phyloP scores from a whole-genome alignment of 2,113 vertebrate genomes.

The Ctenomys sociabilis region DNA sequence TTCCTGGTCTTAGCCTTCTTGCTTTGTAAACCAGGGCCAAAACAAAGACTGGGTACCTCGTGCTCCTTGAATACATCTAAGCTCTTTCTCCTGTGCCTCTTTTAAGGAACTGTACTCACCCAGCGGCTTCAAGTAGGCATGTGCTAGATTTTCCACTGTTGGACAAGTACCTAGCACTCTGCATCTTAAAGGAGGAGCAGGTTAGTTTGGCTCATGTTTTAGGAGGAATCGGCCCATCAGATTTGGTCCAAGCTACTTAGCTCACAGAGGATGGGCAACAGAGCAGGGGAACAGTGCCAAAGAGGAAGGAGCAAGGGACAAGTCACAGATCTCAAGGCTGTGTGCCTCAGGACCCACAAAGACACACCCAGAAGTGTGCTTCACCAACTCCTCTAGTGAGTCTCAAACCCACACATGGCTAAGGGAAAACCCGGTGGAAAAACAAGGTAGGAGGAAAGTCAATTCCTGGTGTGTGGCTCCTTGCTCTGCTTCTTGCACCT shows the following conservation, averaged over 20 bases:
- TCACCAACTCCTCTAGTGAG: neutral
- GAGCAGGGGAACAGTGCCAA: neutral
- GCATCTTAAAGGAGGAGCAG: neutral
- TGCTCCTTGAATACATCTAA: neutral
- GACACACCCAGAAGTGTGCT: neutral
- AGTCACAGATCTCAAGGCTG: neutral
- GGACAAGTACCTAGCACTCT: neutral
- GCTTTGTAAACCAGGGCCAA: neutral
- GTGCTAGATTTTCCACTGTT: neutral
- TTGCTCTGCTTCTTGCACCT: neutral
- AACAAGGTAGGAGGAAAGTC: neutral
- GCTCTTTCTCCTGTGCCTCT: neutral
- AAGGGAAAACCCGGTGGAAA: neutral
- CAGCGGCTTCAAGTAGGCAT: neutral
- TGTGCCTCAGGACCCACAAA: neutral
- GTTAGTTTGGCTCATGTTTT: neutral
- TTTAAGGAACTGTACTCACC: neutral
- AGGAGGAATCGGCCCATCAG: neutral
- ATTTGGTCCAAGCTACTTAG: neutral
- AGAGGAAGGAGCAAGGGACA: neutral
- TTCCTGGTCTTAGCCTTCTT: neutral
- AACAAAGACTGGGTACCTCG: neutral
- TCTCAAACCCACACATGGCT: neutral
- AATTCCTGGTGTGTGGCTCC: neutral
- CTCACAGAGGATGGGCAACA: neutral